Evolutionary conservation across 2,113 vertebrate species (phyloP).

Genomic region (Erythrocercus mccallii): DNA sequence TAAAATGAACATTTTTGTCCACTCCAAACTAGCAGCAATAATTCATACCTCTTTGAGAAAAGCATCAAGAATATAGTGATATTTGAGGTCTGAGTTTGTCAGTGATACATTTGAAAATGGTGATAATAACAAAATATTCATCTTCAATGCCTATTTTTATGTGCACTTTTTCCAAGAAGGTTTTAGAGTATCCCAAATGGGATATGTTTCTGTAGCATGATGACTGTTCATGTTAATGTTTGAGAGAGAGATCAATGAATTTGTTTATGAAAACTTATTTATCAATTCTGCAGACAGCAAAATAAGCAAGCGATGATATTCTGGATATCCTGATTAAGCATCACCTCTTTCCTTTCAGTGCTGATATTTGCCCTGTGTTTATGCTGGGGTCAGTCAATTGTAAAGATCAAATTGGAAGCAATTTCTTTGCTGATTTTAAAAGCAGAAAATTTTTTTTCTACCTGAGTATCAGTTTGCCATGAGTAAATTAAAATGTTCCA

Average conservation of each 20-base stretch:
- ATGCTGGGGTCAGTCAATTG: not conserved
- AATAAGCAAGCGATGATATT: not conserved
- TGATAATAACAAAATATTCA: not conserved
- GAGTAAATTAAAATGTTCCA: slow-evolving; percentile 29
- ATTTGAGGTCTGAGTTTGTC: not conserved
- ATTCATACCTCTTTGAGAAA: not conserved
- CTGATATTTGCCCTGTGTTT: not conserved
- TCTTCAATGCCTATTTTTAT: not conserved
- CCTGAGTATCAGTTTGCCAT: not conserved
- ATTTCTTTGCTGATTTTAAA: not conserved
- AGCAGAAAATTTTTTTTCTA: not conserved
- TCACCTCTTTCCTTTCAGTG: not conserved
- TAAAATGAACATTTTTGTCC: not conserved
- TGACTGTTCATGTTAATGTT: not conserved
- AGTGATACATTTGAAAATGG: not conserved
- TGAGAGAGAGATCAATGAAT: not conserved
- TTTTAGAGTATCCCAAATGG: not conserved
- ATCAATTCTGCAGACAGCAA: not conserved
- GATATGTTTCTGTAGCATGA: not conserved
- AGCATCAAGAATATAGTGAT: not conserved
- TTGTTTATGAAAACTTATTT: not conserved
- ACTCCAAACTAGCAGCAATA: not conserved
- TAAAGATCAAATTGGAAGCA: not conserved
- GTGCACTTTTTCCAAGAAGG: not conserved
- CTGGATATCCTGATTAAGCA: not conserved